Evolutionary conservation across 2,888 invertebrate genomes (phyloP), one percentile per base, ranked within the genome.

Genomic region (Ametastegia equiseti): DNA sequence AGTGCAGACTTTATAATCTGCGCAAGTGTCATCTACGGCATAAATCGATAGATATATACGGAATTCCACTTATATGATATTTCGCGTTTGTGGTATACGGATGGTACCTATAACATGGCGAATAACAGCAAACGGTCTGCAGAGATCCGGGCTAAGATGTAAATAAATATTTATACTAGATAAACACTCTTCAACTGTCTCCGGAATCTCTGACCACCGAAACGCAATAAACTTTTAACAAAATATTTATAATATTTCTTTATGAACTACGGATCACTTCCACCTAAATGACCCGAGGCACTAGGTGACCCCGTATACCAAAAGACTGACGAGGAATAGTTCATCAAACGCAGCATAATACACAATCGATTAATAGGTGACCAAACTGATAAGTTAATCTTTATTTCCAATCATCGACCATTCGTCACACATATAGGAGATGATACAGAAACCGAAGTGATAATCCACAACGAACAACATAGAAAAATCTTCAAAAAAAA

Each of bases 281-380:
- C 27, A 23, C 27, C 33, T 7, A 27, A 36, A 54, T 36, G 19
- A 19, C 75, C 36, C 54, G 33, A 50, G 75, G 75, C 75, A 36
- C 19, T 75, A 54, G 75, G 75, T 75, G 54, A 75, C 75, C 75
- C 75, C n/a, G 27, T 67, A 39, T 75, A n/a, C n/a, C n/a, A n/a
- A n/a, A n/a, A 15, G 11, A 36, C 54, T 75, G 54, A 75, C 75
- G 75, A 75, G 50, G 75, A 54, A n/a, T n/a, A 75, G 30, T 36
- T 36, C 15, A 75, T 75, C 33, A 19, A 36, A n/a, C n/a, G 33
- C 7, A 54, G 33, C 36, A 54, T 54, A 13, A 75, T 75, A n/a
- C n/a, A n/a, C n/a, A 75, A 54, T 54, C 36, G 45, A 75, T 54
- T 33, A 2, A 45, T 33, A 50, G n/a, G 30, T 45, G 19, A 54